Evolutionary conservation across 2,888 invertebrate species (phyloP).

Genomic region (Caenorhabditis virilis): DNA sequence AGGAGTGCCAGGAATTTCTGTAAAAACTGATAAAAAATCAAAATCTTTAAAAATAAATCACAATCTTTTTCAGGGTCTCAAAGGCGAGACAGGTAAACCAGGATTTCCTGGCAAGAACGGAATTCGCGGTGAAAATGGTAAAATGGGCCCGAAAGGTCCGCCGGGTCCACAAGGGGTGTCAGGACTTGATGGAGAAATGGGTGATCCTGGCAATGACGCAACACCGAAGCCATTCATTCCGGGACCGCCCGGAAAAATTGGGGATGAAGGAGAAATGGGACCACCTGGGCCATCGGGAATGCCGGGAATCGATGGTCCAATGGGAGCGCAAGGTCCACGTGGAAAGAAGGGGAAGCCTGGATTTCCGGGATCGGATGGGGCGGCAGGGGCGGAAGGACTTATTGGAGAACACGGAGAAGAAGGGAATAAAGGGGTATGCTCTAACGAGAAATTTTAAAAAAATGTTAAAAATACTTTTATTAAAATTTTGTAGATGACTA

Average conservation of each 20-base stretch:
- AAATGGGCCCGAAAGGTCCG: constrained; percentile 35
- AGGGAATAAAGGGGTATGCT: constrained; percentile 57
- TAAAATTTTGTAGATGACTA: too few relatives aligned
- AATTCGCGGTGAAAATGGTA: constrained; percentile 45
- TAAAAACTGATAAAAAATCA: constrained; percentile 3
- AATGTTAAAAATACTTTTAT: too few relatives aligned
- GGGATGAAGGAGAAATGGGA: constrained; percentile 53
- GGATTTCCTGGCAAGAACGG: constrained; percentile 52
- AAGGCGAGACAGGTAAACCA: constrained; percentile 55
- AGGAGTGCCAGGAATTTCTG: constrained; percentile 52
- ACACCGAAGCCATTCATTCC: constrained; percentile 64
- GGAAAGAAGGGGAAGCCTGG: constrained; percentile 58
- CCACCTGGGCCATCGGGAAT: constrained; percentile 57
- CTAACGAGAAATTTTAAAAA: too few relatives aligned
- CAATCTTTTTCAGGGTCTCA: constrained; percentile 39
- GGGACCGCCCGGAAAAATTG: constrained; percentile 55
- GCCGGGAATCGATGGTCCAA: constrained; percentile 50
- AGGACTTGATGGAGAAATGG: constrained; percentile 61
- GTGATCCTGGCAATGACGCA: constrained; percentile 61
- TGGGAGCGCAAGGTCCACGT: constrained; percentile 54
- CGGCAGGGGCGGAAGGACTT: constrained; percentile 48
- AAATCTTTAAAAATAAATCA: not conserved
- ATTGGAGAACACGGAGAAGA: constrained; percentile 58
- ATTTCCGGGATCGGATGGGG: constrained; percentile 53
- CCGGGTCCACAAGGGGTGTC: constrained; percentile 50